Conservation (phyloP, 2,113 vertebrate species). For the Emydura subglobosa region DNA sequence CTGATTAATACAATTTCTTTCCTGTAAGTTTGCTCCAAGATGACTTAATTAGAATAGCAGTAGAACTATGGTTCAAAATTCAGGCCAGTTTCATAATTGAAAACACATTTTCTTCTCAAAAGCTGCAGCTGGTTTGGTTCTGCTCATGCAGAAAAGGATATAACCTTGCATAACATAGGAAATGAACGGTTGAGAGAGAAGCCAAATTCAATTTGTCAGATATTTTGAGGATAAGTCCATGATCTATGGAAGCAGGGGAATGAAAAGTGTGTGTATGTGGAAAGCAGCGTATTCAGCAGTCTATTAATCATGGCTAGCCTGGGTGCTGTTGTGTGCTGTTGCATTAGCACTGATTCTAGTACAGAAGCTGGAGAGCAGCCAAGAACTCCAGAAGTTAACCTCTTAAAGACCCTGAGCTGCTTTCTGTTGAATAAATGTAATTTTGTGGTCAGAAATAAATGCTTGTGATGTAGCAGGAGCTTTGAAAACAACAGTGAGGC, state of each 20-base stretch:
- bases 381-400: conserved; percentile 86
- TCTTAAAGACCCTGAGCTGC: conserved; percentile 84
- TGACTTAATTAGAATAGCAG: conserved; percentile 84
- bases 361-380: conserved; percentile 80
- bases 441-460: conserved; percentile 83
- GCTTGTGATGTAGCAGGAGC: conserved; percentile 80
- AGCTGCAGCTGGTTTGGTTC: conserved; percentile 90
- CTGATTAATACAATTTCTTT: conserved; percentile 73
- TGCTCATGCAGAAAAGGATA: conserved; percentile 90
- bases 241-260: conserved; percentile 84
- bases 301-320: conserved; percentile 85
- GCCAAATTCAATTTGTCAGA: conserved; percentile 93
- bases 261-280: conserved; percentile 79
- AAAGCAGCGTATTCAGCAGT: conserved; percentile 84
- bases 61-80: conserved; percentile 78
- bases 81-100: conserved; percentile 86
- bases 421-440: conserved; percentile 84
- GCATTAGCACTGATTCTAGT: conserved; percentile 73
- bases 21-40: conserved; percentile 77
- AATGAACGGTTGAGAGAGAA: conserved; percentile 91
- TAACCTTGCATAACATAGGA: conserved; percentile 91
- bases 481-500: conserved; percentile 78
- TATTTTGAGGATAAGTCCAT: conserved; percentile 86
- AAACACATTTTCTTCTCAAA: conserved; percentile 85
- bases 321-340: conserved; percentile 75